These are phyloP conservation scores for Eupithecia inturbata DNA, from an alignment of 2,888 invertebrate species.

Conservation along the genomic window DNA sequence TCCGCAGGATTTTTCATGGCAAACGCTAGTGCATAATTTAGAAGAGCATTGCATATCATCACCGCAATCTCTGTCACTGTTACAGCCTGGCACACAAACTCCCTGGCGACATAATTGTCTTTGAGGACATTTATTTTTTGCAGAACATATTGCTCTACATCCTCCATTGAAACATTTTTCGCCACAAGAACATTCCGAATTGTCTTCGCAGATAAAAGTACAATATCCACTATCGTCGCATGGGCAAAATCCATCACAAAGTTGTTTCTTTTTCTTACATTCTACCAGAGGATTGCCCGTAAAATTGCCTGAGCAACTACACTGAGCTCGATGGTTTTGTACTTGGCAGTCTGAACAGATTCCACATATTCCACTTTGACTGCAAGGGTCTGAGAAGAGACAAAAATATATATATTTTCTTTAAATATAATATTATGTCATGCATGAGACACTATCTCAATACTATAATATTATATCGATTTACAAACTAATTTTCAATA, in stretches of 20 bases:
- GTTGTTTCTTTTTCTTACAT: slow-evolving; percentile 88
- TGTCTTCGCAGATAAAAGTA: slow-evolving; percentile 86
- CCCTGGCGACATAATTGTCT: slow-evolving; percentile 91
- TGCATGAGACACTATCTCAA: neutral
- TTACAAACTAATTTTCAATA: neutral
- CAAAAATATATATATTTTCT: neutral
- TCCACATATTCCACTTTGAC: slow-evolving; percentile 89
- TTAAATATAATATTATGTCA: neutral
- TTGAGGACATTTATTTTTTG: slow-evolving; percentile 87
- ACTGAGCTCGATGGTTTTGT: slow-evolving; percentile 92
- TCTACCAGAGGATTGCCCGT: slow-evolving; percentile 92
- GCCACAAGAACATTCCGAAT: slow-evolving; percentile 91
- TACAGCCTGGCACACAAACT: slow-evolving; percentile 91
- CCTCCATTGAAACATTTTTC: slow-evolving; percentile 90
- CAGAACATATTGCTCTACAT: slow-evolving; percentile 89
- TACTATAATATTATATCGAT: neutral
- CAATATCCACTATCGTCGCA: slow-evolving; percentile 94
- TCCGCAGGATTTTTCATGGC: slow-evolving; percentile 89
- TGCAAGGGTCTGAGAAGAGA: slow-evolving; percentile 88
- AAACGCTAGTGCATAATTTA: slow-evolving; percentile 88
- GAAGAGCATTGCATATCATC: slow-evolving; percentile 89
- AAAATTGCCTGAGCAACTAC: slow-evolving; percentile 92
- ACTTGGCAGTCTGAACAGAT: slow-evolving; percentile 93
- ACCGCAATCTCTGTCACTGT: slow-evolving; percentile 90
- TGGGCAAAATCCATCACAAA: slow-evolving; percentile 90